These are phyloP conservation scores for Symphodus melops DNA, from an alignment of 2,113 vertebrate species.

Conservation along the genomic window DNA sequence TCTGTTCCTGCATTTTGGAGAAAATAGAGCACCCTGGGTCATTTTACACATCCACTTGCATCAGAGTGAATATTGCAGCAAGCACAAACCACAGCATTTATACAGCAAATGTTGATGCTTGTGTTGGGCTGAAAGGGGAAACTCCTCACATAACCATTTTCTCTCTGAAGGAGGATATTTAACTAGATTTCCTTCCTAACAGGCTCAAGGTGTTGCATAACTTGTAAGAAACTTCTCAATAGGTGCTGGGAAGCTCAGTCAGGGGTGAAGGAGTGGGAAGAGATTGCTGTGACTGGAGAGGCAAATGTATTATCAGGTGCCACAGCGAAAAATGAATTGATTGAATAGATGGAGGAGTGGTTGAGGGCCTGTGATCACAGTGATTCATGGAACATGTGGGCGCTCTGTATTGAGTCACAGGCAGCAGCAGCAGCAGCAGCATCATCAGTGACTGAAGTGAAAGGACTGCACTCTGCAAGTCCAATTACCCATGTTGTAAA, in stretches of 20 bases:
- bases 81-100: not conserved
- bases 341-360: conserved; percentile 59
- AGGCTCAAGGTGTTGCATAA: conserved; percentile 7
- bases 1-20: not conserved
- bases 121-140: not conserved
- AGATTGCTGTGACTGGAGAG: conserved; percentile 49
- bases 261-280: conserved; percentile 53
- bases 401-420: conserved; percentile 51
- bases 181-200: conserved; percentile 16
- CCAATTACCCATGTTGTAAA: conserved; percentile 12
- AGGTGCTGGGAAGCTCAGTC: conserved; percentile 42
- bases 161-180: conserved; percentile 17
- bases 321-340: conserved; percentile 57
- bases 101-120: not conserved
- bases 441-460: not conserved
- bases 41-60: conserved; percentile 1
- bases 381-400: conserved; percentile 71
- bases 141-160: conserved; percentile 16
- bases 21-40: not conserved
- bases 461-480: conserved; percentile 16
- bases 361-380: conserved; percentile 47
- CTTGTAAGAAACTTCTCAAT: conserved; percentile 8
- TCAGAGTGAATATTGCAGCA: not conserved
- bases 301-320: conserved; percentile 51
- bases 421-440: not conserved